Conservation (phyloP, 2,113 vertebrate species). For the Zosterops hypoxanthus region DNA sequence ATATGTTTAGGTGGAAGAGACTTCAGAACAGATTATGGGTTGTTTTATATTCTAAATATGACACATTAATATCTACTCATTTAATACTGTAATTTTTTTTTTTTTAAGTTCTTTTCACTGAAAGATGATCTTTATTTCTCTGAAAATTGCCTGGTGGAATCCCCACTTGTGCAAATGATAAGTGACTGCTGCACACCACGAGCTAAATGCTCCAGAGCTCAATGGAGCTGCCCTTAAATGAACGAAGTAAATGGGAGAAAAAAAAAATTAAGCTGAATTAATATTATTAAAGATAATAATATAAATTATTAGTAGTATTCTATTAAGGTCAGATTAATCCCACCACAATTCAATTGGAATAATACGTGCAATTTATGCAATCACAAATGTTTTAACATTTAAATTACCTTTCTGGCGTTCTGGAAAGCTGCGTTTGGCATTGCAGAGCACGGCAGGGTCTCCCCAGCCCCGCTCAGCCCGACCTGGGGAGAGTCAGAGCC, state of each 20-base stretch:
- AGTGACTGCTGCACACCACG: conserved; percentile 46
- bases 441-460: neutral
- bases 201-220: conserved; percentile 53
- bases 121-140: conserved; percentile 68
- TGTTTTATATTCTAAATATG: conserved; percentile 62
- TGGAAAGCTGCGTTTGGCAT: neutral
- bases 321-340: conserved; percentile 74
- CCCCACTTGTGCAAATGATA: conserved; percentile 47
- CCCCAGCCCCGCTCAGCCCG: neutral
- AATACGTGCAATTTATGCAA: conserved; percentile 58
- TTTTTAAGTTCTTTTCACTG: conserved; percentile 47
- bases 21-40: conserved; percentile 46
- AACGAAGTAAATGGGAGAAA: conserved; percentile 53
- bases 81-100: conserved; percentile 64
- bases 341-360: conserved; percentile 68
- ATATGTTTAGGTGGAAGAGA: conserved; percentile 29
- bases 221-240: conserved; percentile 58
- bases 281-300: conserved; percentile 76
- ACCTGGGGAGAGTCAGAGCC: neutral
- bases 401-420: conserved; percentile 56
- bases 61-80: conserved; percentile 57
- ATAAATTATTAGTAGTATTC: conserved; percentile 74
- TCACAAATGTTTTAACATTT: conserved; percentile 59
- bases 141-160: conserved; percentile 64
- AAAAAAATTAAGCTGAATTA: conserved; percentile 71